phyloP scores from a whole-genome alignment of 1,140 invertebrate species.

The Notospermus geniculatus region DNA sequence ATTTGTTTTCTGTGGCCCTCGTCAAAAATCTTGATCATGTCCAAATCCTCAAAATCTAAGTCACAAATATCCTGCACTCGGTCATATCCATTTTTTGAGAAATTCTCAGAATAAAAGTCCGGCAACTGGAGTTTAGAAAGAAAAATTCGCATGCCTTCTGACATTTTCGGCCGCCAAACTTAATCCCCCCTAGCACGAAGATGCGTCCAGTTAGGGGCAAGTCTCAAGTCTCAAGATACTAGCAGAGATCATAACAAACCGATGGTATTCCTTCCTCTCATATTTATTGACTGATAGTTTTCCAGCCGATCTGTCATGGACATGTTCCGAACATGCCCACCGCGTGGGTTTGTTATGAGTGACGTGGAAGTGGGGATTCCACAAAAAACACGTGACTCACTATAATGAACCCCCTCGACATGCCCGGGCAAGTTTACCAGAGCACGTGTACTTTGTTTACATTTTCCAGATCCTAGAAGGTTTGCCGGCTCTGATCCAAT shows the following conservation, averaged over 20 bases:
- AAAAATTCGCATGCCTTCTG: constrained; percentile 36
- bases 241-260: no score
- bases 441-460: background rate
- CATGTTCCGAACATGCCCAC: no score
- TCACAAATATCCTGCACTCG: constrained; percentile 36
- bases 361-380: background rate
- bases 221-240: no score
- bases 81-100: constrained; percentile 43
- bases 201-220: no score
- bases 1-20: constrained; percentile 26
- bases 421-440: background rate
- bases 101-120: constrained; percentile 37
- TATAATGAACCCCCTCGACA: constrained; percentile 12
- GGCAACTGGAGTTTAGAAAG: constrained; percentile 34
- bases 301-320: no score
- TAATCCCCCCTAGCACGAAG: no score
- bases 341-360: background rate
- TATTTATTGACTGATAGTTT: no score
- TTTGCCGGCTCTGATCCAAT: background rate
- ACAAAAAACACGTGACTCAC: constrained; percentile 9
- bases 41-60: constrained; percentile 33
- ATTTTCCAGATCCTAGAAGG: background rate
- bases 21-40: constrained; percentile 35
- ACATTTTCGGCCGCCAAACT: constrained; percentile 17
- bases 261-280: no score